Evolutionary conservation across 1,140 invertebrate species (phyloP).

Genomic region (Homalodisca vitripennis): DNA sequence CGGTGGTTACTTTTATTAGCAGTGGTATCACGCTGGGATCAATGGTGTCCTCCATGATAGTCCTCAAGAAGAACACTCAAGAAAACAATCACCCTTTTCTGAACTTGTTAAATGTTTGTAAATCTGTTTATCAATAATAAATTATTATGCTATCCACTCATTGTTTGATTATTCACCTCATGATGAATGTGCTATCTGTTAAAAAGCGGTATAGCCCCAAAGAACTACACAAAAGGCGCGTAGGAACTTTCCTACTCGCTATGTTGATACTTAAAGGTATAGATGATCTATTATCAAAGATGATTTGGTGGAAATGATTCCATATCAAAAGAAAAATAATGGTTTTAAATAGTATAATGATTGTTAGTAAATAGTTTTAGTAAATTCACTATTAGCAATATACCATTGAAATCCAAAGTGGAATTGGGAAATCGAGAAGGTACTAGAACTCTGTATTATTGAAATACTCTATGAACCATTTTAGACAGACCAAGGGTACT

Average conservation of each 20-base stretch:
- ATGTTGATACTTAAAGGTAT: constrained; percentile 32
- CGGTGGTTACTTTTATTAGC: background rate
- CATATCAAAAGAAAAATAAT: constrained; percentile 45
- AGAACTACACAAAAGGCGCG: constrained; percentile 37
- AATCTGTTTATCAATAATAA: background rate
- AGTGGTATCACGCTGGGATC: background rate
- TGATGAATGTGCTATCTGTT: background rate
- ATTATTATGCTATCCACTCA: too few species aligned
- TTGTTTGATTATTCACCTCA: background rate
- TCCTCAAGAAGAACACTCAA: constrained; percentile 3
- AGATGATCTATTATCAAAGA: constrained; percentile 35
- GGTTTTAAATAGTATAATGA: constrained; percentile 50
- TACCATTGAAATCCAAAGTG: constrained; percentile 51
- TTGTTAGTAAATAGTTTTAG: constrained; percentile 51
- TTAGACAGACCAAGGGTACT: constrained; percentile 49
- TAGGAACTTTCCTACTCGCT: constrained; percentile 35
- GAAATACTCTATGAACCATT: constrained; percentile 40
- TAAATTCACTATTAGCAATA: constrained; percentile 51
- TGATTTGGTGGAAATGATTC: constrained; percentile 43
- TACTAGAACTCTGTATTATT: constrained; percentile 40
- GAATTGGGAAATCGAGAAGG: constrained; percentile 41
- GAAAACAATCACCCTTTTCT: constrained; percentile 22
- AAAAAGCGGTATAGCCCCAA: constrained; percentile 21
- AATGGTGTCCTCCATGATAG: background rate
- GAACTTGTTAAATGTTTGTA: constrained; percentile 14